A percentile compares a stretch with the other conserved stretches of the same genome.
Evolutionary conservation across 2,113 vertebrate genomes (phyloP).

Genomic region (Colius striatus): DNA sequence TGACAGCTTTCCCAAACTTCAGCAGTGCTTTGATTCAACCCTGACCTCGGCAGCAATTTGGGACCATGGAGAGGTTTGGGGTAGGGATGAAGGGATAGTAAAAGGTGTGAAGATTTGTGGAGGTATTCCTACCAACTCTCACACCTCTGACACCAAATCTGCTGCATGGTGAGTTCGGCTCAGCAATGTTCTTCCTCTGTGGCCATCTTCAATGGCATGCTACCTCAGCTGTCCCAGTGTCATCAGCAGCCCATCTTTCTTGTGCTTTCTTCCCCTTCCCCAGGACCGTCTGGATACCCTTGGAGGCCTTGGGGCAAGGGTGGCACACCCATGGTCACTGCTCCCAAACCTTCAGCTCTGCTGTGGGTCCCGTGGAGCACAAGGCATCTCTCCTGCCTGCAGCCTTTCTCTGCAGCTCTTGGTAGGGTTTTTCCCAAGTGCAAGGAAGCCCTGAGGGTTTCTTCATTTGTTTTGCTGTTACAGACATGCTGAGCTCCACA

Average conservation of each 20-base stretch:
- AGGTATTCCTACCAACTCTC: background rate
- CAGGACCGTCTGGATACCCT: background rate
- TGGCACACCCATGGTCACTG: background rate
- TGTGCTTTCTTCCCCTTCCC: background rate
- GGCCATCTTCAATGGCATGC: background rate
- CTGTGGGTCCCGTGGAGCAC: accelerated
- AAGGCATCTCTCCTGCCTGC: background rate
- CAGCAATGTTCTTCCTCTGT: background rate
- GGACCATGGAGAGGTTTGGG: no score
- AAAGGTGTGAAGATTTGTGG: background rate
- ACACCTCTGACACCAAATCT: accelerated
- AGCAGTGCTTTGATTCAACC: accelerated
- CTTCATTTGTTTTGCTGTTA: background rate
- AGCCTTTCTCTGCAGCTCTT: background rate
- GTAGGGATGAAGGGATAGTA: background rate
- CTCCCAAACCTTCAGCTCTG: background rate
- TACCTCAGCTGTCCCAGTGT: accelerated
- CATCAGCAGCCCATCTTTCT: accelerated
- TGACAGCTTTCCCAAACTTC: background rate
- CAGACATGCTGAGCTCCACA: accelerated
- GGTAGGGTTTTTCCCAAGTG: background rate
- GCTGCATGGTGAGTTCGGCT: accelerated
- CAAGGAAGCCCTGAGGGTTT: background rate
- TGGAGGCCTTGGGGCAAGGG: background rate
- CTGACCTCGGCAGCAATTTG: background rate